Evolutionary conservation across 2,113 vertebrate genomes (phyloP).

Genomic region (Macquaria ambigua): DNA sequence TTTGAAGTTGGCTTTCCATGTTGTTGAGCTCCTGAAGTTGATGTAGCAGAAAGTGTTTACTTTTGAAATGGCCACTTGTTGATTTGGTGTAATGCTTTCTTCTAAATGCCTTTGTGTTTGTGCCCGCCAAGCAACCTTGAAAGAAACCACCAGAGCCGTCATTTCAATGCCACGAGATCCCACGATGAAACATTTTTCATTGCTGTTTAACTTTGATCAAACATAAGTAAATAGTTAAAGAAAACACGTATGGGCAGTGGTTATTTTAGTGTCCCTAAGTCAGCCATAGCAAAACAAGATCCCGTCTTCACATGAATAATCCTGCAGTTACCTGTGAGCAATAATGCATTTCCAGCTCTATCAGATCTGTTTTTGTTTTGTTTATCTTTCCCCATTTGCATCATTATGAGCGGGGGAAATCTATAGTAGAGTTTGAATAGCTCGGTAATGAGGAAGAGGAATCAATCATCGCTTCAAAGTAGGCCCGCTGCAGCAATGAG

Average conservation of each 20-base stretch:
- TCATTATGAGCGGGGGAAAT: conserved; percentile 69
- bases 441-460: conserved; percentile 76
- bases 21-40: conserved; percentile 60
- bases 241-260: conserved; percentile 53
- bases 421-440: conserved; percentile 76
- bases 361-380: conserved; percentile 75
- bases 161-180: conserved; percentile 17
- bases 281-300: conserved; percentile 37
- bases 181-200: conserved; percentile 39
- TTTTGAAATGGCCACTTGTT: conserved; percentile 66
- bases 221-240: conserved; percentile 60
- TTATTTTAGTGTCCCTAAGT: conserved; percentile 46
- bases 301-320: conserved; percentile 49
- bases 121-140: conserved; percentile 51
- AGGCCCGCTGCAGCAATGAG: conserved; percentile 72
- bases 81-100: conserved; percentile 56
- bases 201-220: conserved; percentile 60
- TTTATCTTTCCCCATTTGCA: conserved; percentile 78
- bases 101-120: conserved; percentile 48
- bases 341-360: conserved; percentile 58
- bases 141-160: conserved; percentile 58
- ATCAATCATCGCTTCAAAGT: conserved; percentile 78
- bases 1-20: conserved; percentile 64
- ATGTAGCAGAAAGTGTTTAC: conserved; percentile 73
- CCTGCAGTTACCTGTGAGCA: conserved; percentile 56